Evolutionary conservation across 2,888 invertebrate genomes (phyloP).

Genomic region (Xanthia icteritia): DNA sequence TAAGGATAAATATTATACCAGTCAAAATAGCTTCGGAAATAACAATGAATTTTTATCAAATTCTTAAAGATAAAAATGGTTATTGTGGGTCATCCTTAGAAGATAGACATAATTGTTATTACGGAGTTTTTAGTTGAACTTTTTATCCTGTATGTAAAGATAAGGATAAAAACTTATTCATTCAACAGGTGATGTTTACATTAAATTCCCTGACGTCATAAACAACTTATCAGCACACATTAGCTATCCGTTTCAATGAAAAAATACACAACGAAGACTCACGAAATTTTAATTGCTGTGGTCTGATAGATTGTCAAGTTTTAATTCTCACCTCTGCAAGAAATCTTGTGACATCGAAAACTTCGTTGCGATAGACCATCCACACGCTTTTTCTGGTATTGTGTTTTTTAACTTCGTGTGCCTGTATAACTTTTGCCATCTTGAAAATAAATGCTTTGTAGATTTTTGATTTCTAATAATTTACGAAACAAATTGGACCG

Average conservation of each 20-base stretch:
- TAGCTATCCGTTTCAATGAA: not conserved
- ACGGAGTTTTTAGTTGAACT: too few species aligned
- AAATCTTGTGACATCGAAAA: slow-evolving; percentile 95
- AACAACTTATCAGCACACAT: not conserved
- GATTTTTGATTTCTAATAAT: slow-evolving; percentile 38
- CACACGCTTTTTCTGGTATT: slow-evolving; percentile 87
- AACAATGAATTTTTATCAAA: too few species aligned
- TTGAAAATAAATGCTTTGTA: slow-evolving; percentile 42
- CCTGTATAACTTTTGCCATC: slow-evolving; percentile 82
- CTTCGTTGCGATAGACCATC: slow-evolving; percentile 94
- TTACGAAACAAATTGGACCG: slow-evolving; percentile 38
- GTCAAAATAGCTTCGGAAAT: too few species aligned
- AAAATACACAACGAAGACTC: not conserved
- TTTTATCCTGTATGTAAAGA: too few species aligned
- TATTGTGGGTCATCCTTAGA: too few species aligned
- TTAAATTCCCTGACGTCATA: not conserved
- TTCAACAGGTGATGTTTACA: slow-evolving; percentile 53
- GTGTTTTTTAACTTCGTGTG: slow-evolving; percentile 92
- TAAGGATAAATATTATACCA: too few species aligned
- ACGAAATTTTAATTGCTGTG: not conserved
- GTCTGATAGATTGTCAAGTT: not conserved
- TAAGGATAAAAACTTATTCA: too few species aligned
- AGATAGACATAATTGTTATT: too few species aligned
- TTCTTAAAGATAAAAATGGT: too few species aligned
- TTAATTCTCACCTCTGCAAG: slow-evolving; percentile 92